Conservation (phyloP, 2,113 vertebrate species). For the Cottus gobio region DNA sequence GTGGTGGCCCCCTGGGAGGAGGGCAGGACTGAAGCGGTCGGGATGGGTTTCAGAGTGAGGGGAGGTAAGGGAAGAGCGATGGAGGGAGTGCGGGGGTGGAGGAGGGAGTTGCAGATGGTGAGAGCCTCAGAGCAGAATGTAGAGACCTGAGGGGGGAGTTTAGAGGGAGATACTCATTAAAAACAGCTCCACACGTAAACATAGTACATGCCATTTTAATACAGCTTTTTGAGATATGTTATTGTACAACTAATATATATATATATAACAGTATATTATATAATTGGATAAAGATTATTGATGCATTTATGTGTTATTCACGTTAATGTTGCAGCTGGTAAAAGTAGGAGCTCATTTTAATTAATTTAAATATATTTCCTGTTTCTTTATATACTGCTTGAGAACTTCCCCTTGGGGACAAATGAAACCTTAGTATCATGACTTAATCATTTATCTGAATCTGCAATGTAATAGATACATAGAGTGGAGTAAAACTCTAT, state of each 20-base stretch:
- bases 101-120: slow-evolving; percentile 86
- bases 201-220: not conserved
- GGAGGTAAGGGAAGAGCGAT: slow-evolving; percentile 83
- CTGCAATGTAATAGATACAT: too few species aligned
- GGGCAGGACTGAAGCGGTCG: slow-evolving; percentile 67
- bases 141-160: slow-evolving; percentile 84
- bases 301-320: not conserved
- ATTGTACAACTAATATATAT: not conserved
- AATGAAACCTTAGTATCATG: too few species aligned
- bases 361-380: too few species aligned
- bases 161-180: not conserved
- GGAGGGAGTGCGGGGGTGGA: slow-evolving; percentile 88
- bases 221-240: not conserved
- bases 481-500: too few species aligned
- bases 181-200: not conserved
- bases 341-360: not conserved
- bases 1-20: slow-evolving; percentile 71
- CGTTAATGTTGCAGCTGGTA: not conserved
- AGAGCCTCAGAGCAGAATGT: slow-evolving; percentile 89
- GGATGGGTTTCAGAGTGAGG: slow-evolving; percentile 76
- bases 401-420: too few species aligned
- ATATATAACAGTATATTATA: not conserved
- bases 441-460: too few species aligned
- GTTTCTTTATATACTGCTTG: too few species aligned
- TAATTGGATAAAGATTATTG: not conserved